Evolutionary conservation across 2,797 vertebrate genomes (phyloP), one percentile per base, ranked within the genome.

Genomic region (Dermochelys coriacea): DNA sequence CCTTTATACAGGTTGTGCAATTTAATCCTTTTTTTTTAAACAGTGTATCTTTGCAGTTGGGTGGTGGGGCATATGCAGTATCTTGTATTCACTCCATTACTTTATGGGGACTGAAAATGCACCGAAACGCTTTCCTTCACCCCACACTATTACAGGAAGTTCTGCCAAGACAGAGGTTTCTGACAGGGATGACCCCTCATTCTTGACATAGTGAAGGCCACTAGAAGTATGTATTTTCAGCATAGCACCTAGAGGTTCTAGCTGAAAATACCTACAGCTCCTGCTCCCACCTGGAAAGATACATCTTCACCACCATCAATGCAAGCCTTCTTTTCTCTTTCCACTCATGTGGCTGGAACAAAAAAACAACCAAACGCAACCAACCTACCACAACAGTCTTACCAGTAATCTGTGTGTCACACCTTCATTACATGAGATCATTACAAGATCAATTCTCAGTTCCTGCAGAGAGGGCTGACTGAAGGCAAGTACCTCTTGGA

Each of bases 341-440:
- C 49, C 47, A 6, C 89, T 61, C 29, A 16, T 61, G 57, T 29
- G 27, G 14, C 57, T 59, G 59, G 12, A 61, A 12, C 59, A 16
- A 61, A 54, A 54, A 54, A 10, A 3, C 29, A 59, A 59, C 55
- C 27, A 59, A 59, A 59, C 12, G 3, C 55, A 59, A 59, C 59
- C 59, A 61, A 34, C 2, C 14, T 61, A 34, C 59, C 59, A 61
- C 14, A 61, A 34, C 29, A 91, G 91, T 41, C 3, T 89, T 89
- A 95, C 27, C 71, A 59, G 83, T 34, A 88, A 59, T 85, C 10
- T 49, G 59, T 11, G 74, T 91, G 93, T 82, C 80, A 88, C 57
- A 89, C 80, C 80, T 95, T 91, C 77, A 91, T 54, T 82, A 78
- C 11, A 47, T 16, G 47, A 80, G 45, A 51, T 45, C 31, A 61